Base-by-base conservation (phyloP, 1,140 invertebrate species). In the Palaemon carinicauda region DNA sequence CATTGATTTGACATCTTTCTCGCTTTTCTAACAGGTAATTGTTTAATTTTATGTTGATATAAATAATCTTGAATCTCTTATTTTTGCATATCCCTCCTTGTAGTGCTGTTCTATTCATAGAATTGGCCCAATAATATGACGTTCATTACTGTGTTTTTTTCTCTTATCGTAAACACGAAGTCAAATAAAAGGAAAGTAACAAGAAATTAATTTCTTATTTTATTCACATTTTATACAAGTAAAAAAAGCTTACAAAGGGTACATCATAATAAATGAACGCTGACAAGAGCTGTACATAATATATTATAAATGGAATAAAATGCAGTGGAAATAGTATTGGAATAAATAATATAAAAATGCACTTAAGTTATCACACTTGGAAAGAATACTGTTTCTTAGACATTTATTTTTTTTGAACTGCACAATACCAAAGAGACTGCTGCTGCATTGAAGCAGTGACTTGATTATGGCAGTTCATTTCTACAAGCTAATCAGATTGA, bases 161-260 rank as follows among this genome's bases (percentile, higher is more conserved):
- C n/a, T n/a, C n/a, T n/a, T n/a, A n/a, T n/a, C n/a, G n/a, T n/a
- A n/a, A n/a, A n/a, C n/a, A n/a, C n/a, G 12, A 50, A 41, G 29
- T 4, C 10, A n/a, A 1, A 15, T 0, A 52, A 54, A 51, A 14
- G 3, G 21, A 50, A 24, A 79, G 14, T 52, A 0, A 79, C 5
- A 54, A 19, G 19, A n/a, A 14, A 17, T 79, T 79, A 24, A 15
- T 74, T 86, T 85, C 60, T 73, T 74, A 27, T 50, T 86, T 86
- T 86, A 86, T 86, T 86, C 84, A 86, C 84, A 86, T 86, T 86
- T 86, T 86, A 80, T 86, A 86, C 84, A 86, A 79, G 79, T 74
- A 80, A 56, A 73, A 74, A 83, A 56, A 69, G 33, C 52, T 80
- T 24, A 69, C 65, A 74, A 19, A 54, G 77, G 83, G 51, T 82